A percentile compares a stretch with the other conserved stretches of the same genome.
Evolutionary conservation across 2,797 vertebrate genomes (phyloP).

Genomic region (Crocodylus rhombifer): DNA sequence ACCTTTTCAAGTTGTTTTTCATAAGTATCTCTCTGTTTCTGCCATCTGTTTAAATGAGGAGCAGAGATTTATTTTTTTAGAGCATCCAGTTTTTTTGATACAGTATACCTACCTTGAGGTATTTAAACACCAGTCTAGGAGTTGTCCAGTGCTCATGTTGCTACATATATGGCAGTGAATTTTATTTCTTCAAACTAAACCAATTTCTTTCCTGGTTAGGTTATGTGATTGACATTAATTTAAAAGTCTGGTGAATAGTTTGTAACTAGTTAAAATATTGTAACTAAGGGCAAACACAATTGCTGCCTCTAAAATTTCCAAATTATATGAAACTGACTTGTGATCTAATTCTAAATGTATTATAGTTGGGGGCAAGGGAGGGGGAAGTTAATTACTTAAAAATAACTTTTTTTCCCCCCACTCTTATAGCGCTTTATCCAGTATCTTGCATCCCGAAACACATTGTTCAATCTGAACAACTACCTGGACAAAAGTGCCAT

Average conservation of each 20-base stretch:
- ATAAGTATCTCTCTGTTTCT: neutral
- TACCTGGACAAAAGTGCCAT: conserved; percentile 95
- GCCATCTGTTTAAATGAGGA: neutral
- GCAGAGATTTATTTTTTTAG: neutral
- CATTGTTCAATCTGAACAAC: conserved; percentile 96
- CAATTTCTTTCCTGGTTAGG: neutral
- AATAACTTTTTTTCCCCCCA: conserved; percentile 33
- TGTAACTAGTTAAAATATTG: neutral
- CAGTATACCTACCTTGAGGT: neutral
- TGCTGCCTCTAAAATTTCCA: neutral
- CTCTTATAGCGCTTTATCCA: conserved; percentile 92
- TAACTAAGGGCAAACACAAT: neutral
- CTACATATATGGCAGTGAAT: neutral
- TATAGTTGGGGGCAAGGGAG: neutral
- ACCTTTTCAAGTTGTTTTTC: neutral
- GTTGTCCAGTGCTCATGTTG: neutral
- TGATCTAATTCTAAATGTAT: neutral
- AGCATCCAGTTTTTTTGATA: neutral
- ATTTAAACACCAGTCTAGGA: too few species aligned
- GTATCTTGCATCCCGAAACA: conserved; percentile 95
- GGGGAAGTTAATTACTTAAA: conserved; percentile 18
- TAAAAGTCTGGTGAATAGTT: neutral
- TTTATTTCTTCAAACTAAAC: neutral
- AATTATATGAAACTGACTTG: neutral
- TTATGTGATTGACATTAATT: neutral